These are phyloP conservation scores for Tupaia tana DNA, from an alignment of 2,113 vertebrate genomes.

Conservation along the genomic window DNA sequence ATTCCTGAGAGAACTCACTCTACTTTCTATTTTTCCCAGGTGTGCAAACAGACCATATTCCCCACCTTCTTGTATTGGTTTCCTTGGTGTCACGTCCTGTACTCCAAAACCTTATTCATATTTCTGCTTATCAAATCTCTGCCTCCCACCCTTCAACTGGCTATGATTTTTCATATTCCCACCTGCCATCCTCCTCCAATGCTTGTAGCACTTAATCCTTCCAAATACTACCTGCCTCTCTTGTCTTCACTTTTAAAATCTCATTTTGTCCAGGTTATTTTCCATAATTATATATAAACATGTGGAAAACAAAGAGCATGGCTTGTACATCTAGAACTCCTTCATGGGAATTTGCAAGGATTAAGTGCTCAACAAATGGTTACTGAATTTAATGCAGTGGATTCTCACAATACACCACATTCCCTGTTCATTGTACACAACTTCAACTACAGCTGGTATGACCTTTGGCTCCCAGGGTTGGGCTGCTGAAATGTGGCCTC, in stretches of 20 bases:
- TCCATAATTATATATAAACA: not conserved
- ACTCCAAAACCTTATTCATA: not conserved
- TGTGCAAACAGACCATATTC: not conserved
- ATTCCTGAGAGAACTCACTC: not conserved
- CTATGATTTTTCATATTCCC: not conserved
- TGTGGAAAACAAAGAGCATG: not conserved
- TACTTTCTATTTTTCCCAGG: not conserved
- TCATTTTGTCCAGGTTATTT: not conserved
- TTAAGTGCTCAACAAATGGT: slow-evolving; percentile 32
- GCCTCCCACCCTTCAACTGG: not conserved
- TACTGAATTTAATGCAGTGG: not conserved
- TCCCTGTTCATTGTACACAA: slow-evolving; percentile 30
- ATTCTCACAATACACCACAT: slow-evolving; percentile 42
- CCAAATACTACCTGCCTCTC: not conserved
- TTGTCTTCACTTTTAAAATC: not conserved
- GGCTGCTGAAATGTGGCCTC: not conserved
- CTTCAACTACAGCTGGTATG: slow-evolving; percentile 25
- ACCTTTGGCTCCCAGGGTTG: slow-evolving; percentile 47
- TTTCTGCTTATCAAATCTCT: not conserved
- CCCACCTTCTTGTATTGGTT: fast-evolving
- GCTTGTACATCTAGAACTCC: not conserved
- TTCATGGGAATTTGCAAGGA: not conserved
- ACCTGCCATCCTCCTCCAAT: not conserved
- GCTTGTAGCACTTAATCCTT: not conserved
- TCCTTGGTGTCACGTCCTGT: not conserved